Base-by-base conservation (phyloP, 2,888 invertebrate species). In the Drosophila tanythrix region DNA sequence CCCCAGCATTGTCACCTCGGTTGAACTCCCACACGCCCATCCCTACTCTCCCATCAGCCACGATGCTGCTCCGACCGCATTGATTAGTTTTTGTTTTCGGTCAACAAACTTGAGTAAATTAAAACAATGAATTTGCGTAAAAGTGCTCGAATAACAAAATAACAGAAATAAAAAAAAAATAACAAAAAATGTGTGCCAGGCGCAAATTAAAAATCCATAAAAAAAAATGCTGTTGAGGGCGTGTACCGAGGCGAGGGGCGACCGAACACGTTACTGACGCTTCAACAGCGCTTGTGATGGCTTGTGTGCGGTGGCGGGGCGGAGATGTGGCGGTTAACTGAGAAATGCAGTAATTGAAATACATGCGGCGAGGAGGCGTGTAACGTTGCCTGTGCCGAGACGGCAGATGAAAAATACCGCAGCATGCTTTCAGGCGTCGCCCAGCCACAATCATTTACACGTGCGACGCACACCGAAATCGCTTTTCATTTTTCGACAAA, bases 81-180 rank as follows among this genome's bases (percentile, higher is more conserved):
- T 85, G 87, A 85, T 85, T 86, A 86, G 85, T 85, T 85, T 85
- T 83, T 85, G 84, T 82, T 86, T 83, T 83, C 83, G 88, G 82
- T 83, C 88, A 87, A 86, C 86, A 83, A 84, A 86, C 88, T 87
- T 86, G 76, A 76, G 80, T 88, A 88, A 86, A 88, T 88, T 86
- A 83, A 85, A 88, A 88, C 87, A 87, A 87, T 86, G 86, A 87
- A 88, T 88, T 84, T 88, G 84, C 86, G 84, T 81, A 80, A 87
- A 88, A 88, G 73, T 79, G 78, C 73, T 70, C 67, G 31, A 67
- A 70, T 52, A 64, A 70, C 57, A 51, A 29, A 51, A 67, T 51
- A 38, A 56, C 13, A 38, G 18, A 27, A 27, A 27, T 5, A 18
- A 18, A 18, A 53, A 52, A 31, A 61, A 50, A 63, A 71, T 21